These are phyloP conservation scores for Parotocinclus haroldoi DNA, from an alignment of 2,797 vertebrate genomes.

Conservation along the genomic window DNA sequence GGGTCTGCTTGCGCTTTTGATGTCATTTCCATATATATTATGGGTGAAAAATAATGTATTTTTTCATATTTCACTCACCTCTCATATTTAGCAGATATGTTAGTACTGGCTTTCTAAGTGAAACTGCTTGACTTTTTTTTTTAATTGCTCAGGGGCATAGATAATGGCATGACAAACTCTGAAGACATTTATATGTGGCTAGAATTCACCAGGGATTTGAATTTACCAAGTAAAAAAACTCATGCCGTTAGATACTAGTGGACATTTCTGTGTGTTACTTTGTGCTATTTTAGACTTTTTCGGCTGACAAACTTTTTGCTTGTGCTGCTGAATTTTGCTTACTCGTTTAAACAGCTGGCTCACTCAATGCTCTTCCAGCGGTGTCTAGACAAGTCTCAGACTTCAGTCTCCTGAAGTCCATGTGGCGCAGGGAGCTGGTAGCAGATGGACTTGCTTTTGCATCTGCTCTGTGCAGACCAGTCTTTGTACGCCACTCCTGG, in stretches of 20 bases:
- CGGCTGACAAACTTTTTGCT: neutral
- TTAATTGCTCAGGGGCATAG: no score
- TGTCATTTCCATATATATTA: conserved; percentile 22
- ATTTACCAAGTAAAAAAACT: no score
- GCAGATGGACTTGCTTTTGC: conserved; percentile 98
- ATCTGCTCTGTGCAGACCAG: conserved; percentile 97
- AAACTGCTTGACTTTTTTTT: no score
- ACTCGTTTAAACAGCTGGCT: conserved; percentile 67
- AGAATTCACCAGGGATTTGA: no score
- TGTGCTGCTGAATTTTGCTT: neutral
- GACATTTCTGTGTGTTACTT: no score
- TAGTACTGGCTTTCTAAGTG: neutral
- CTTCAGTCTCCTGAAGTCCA: conserved; percentile 89
- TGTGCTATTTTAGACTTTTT: neutral
- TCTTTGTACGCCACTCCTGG: conserved; percentile 98
- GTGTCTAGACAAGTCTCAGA: conserved; percentile 74
- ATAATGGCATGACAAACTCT: no score
- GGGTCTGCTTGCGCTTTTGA: conserved; percentile 7
- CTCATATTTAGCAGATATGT: neutral
- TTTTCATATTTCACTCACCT: no score
- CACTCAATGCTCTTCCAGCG: conserved; percentile 75
- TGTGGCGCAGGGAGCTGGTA: conserved; percentile 92
- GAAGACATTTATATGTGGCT: no score
- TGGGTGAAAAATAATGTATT: neutral
- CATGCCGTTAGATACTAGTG: neutral